Conservation (phyloP, 2,113 vertebrate genomes). For the Pleuronectes platessa region DNA sequence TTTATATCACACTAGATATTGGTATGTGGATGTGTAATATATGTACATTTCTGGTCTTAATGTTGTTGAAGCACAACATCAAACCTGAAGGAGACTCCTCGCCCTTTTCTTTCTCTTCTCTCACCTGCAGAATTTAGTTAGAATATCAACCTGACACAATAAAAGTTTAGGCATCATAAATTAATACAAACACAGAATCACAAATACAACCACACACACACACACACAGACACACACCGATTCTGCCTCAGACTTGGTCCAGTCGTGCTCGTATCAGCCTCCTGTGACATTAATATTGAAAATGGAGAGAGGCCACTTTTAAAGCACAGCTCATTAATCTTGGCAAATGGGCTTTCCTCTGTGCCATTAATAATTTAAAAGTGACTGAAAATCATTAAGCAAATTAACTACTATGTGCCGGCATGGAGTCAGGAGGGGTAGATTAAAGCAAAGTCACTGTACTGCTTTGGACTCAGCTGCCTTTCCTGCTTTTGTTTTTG, state of each 20-base stretch:
- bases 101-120: neutral
- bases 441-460: slow-evolving; percentile 50
- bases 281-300: slow-evolving; percentile 63
- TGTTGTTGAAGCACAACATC: too few relatives aligned
- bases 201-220: neutral
- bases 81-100: too few relatives aligned
- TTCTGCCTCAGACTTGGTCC: neutral
- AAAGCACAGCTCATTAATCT: slow-evolving; percentile 69
- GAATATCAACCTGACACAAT: neutral
- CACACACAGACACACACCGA: neutral
- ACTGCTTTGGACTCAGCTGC: slow-evolving; percentile 36
- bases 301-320: slow-evolving; percentile 60
- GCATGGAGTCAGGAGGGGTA: slow-evolving; percentile 28
- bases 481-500: slow-evolving; percentile 35
- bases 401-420: slow-evolving; percentile 60
- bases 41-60: too few relatives aligned
- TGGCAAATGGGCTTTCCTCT: slow-evolving; percentile 60
- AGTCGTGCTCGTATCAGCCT: slow-evolving; percentile 39
- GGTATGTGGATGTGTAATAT: too few relatives aligned
- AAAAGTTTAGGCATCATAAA: too few relatives aligned
- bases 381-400: slow-evolving; percentile 72
- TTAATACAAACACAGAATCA: too few relatives aligned
- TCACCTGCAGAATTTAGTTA: neutral
- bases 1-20: too few relatives aligned
- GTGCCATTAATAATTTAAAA: slow-evolving; percentile 74